Evolutionary conservation across 2,888 invertebrate species (phyloP), one percentile per base, ranked within the genome.

Genomic region (Cybosia mesomella): DNA sequence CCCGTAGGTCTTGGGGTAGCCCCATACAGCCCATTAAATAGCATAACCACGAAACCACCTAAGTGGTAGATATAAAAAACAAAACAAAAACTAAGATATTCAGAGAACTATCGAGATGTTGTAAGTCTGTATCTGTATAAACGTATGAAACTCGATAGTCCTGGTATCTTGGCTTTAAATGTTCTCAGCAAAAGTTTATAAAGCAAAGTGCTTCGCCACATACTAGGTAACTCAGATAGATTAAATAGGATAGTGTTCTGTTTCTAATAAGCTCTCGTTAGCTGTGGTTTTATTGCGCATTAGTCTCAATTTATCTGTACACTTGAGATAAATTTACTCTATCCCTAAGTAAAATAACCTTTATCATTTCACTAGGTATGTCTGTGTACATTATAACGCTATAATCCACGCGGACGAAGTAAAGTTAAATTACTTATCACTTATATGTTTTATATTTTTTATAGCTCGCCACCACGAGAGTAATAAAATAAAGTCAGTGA

Each of bases 211-310:
- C 61, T 64, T 58, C 63, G 71, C 60, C 55, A 55, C 63, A 63
- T 70, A 67, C 63, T 72, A 75, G 75, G 70, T n/a, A n/a, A n/a
- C n/a, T 68, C 67, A 68, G 66, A 77, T 70, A 79, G 73, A 77
- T 77, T 70, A 69, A 67, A 66, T 59, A 66, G 61, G 62, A 73
- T 72, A 73, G 72, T 69, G 64, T 73, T 70, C 73, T 70, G 75
- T 77, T 77, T 70, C 80, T 80, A 79, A 77, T 79, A 79, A 80
- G 80, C 66, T 77, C 75, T 80, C 73, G 80, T 79, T 80, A 79
- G 72, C 55, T 69, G 58, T 70, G 73, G 73, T 71, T 75, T 72
- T 73, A 80, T 71, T 78, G 69, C 57, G 67, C 75, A 70, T 77
- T 80, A 77, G 75, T 67, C 68, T 55, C 66, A 65, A 71, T 70